Evolutionary conservation across 2,113 vertebrate species (phyloP).

Genomic region (Struthio camelus): DNA sequence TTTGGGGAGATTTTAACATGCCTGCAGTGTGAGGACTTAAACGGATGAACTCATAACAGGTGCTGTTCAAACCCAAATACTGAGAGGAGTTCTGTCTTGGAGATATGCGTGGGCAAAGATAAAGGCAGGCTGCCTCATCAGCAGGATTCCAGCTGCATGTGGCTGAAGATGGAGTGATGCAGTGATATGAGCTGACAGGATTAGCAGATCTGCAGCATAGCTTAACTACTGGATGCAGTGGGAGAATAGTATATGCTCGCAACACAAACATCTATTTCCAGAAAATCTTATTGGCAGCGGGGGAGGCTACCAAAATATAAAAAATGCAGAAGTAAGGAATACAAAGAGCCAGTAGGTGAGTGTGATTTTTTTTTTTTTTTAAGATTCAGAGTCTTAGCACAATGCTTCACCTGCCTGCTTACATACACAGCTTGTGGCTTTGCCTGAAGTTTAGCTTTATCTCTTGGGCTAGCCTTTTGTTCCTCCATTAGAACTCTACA

Average conservation of each 20-base stretch:
- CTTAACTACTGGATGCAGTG: background rate
- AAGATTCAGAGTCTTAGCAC: background rate
- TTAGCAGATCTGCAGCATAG: background rate
- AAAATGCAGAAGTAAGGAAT: background rate
- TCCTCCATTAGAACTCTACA: background rate
- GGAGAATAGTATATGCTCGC: background rate
- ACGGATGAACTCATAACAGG: background rate
- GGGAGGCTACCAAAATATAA: background rate
- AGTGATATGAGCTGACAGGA: background rate
- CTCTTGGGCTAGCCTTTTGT: background rate
- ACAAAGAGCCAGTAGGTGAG: background rate
- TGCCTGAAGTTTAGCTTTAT: too few relatives aligned
- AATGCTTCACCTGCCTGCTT: background rate
- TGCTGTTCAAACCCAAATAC: background rate
- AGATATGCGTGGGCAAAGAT: background rate
- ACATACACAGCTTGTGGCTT: background rate
- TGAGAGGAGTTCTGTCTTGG: background rate
- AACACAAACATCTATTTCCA: background rate
- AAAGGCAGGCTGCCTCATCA: background rate
- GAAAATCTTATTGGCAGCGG: background rate
- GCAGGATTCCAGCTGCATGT: background rate
- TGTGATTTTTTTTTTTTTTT: background rate
- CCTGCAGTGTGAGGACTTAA: background rate
- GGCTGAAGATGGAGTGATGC: background rate
- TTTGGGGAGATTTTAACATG: background rate